A percentile compares a stretch with the other conserved stretches of the same genome.
Evolutionary conservation across 2,797 vertebrate species (phyloP).

Genomic region (Loris lydekkerianus): DNA sequence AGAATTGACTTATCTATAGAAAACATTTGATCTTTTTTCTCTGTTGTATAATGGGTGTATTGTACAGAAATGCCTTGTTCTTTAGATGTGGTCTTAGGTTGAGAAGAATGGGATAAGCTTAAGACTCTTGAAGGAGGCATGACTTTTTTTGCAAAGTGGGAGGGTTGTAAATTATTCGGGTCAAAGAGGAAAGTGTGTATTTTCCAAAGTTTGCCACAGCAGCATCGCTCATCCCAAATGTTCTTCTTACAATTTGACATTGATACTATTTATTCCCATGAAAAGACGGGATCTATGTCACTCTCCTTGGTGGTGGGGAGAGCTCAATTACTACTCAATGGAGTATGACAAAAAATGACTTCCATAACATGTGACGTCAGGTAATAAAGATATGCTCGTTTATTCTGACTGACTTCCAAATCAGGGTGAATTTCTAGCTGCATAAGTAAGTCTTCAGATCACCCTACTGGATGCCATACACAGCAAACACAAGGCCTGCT

Average conservation of each 20-base stretch:
- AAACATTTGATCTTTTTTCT: neutral
- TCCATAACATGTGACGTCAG: neutral
- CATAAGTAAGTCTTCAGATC: neutral
- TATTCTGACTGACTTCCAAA: neutral
- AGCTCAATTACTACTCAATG: neutral
- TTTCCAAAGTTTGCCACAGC: neutral
- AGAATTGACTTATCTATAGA: neutral
- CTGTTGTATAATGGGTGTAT: neutral
- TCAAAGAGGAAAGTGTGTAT: neutral
- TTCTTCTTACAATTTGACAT: neutral
- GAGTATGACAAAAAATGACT: neutral
- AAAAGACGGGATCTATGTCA: neutral
- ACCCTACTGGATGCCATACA: neutral
- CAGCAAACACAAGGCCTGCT: neutral
- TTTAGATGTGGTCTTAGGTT: neutral
- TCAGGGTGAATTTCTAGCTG: neutral
- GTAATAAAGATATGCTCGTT: neutral
- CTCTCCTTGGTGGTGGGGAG: neutral
- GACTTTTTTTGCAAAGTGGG: neutral
- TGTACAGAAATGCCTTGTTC: neutral
- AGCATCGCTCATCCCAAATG: neutral
- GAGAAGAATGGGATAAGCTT: neutral
- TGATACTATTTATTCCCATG: neutral
- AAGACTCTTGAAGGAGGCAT: neutral
- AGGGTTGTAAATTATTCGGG: neutral